Evolutionary conservation across 2,888 invertebrate genomes (phyloP), one percentile per base, ranked within the genome.

Genomic region (Torymus aiolomorphi): DNA sequence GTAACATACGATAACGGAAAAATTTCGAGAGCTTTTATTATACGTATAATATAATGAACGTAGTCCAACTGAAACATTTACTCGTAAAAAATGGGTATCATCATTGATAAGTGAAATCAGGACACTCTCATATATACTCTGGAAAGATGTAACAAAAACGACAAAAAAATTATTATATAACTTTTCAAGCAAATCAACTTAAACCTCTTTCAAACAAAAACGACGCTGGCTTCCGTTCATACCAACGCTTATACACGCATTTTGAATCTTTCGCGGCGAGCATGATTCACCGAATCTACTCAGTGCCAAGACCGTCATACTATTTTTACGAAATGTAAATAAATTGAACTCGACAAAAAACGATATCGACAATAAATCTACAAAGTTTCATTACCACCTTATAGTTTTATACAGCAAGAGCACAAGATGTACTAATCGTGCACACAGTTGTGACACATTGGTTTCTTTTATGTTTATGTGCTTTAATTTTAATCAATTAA

Each of bases 111-210:
- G 11, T 76, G n/a, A 81, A 81, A 76, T 78, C 52, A 57, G 42
- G 69, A 63, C 65, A 76, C 61, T 74, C 31, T 42, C 59, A 76
- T 72, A 42, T 42, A 67, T 67, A 77, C 57, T 76, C 59, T 76
- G 61, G 16, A 72, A 76, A 78, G 49, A 78, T 54, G 31, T 80
- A 80, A 80, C 61, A 80, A 80, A 78, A 76, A 77, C 20, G 54
- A 42, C 42, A 70, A 80, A 77, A 71, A 65, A 78, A 78, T 59
- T 24, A 61, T 74, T 59, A 72, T 24, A 65, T 61, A 24, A 66
- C 52, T 61, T 56, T 20, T 20, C 31, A 78, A 67, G 72, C 52
- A 63, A 78, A 54, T 65, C 31, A 80, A 78, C 49, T 51, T 67
- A 75, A 75, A 66, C 18, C 52, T 67, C 18, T 81, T 73, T 54